These are phyloP conservation scores for Melangyna quadrimaculata DNA, from an alignment of 2,888 invertebrate genomes.

Conservation along the genomic window DNA sequence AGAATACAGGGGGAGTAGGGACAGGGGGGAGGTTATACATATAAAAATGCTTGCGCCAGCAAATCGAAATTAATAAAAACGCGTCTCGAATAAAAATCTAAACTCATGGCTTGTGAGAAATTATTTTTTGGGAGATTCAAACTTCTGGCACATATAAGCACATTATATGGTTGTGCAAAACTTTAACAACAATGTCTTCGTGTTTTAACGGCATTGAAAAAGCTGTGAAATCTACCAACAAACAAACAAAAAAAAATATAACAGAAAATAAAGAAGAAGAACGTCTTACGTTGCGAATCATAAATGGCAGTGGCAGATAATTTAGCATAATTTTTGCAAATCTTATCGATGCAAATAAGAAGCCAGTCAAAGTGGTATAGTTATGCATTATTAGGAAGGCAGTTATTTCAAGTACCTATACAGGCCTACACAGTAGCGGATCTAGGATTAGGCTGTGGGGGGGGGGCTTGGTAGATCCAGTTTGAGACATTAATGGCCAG, in stretches of 20 bases:
- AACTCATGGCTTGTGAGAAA: not conserved
- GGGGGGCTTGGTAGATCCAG: no score
- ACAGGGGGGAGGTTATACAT: not conserved
- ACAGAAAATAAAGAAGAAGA: not conserved
- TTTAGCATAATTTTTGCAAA: conserved; percentile 16
- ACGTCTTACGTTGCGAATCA: conserved; percentile 44
- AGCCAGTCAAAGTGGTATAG: not conserved
- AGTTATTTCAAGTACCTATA: no score
- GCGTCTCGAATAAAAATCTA: conserved; percentile 31
- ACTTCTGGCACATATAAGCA: not conserved
- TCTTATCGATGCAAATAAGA: not conserved
- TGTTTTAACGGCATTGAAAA: not conserved
- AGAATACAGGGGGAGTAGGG: not conserved
- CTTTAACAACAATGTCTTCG: conserved; percentile 24
- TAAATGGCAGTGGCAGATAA: conserved; percentile 24
- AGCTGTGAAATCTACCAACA: not conserved
- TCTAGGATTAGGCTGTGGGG: no score
- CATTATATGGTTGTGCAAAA: not conserved
- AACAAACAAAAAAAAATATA: no score
- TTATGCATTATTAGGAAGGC: not conserved
- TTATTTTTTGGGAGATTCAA: not conserved
- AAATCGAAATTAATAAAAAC: conserved; percentile 64
- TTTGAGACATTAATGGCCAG: no score
- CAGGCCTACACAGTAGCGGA: no score
- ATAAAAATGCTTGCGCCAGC: conserved; percentile 12